Evolutionary conservation across 2,888 invertebrate species (phyloP).

Genomic region (Diploptera punctata): DNA sequence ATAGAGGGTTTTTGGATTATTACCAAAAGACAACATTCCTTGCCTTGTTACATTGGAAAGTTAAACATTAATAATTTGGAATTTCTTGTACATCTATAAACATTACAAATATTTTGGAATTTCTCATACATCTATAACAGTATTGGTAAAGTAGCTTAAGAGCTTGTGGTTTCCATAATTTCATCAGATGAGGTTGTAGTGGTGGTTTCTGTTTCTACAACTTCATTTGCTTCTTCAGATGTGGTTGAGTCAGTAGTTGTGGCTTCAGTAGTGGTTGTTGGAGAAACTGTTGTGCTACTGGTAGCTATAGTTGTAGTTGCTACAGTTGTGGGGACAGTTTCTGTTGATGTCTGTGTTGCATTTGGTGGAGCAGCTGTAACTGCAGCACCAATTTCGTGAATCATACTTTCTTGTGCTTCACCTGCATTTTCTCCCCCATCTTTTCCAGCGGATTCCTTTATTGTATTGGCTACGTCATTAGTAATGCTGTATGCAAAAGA

Average conservation of each 20-base stretch:
- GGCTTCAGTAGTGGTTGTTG: not conserved
- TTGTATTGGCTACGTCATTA: not conserved
- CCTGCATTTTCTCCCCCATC: not conserved
- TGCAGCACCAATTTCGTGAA: not conserved
- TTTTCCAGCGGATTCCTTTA: too few species aligned
- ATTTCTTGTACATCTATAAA: too few species aligned
- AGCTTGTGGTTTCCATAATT: conserved; percentile 14
- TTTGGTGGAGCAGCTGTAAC: not conserved
- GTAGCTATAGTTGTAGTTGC: not conserved
- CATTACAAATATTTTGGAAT: too few species aligned
- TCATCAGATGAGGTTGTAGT: conserved; percentile 1
- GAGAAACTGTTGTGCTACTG: not conserved
- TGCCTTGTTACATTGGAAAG: too few species aligned
- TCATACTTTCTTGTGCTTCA: conserved; percentile 25
- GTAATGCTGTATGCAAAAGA: not conserved
- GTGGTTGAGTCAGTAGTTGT: not conserved
- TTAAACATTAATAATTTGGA: too few species aligned
- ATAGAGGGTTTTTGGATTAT: too few species aligned
- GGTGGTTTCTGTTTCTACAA: not conserved
- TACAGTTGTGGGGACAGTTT: not conserved
- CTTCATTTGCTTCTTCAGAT: conserved; percentile 6
- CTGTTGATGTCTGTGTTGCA: not conserved
- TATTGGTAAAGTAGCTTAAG: not conserved
- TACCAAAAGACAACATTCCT: too few species aligned
- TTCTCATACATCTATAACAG: too few species aligned